A percentile compares a stretch with the other conserved stretches of the same genome.
Evolutionary conservation across 1,140 invertebrate species (phyloP).

Genomic region (Calosoma granatense): DNA sequence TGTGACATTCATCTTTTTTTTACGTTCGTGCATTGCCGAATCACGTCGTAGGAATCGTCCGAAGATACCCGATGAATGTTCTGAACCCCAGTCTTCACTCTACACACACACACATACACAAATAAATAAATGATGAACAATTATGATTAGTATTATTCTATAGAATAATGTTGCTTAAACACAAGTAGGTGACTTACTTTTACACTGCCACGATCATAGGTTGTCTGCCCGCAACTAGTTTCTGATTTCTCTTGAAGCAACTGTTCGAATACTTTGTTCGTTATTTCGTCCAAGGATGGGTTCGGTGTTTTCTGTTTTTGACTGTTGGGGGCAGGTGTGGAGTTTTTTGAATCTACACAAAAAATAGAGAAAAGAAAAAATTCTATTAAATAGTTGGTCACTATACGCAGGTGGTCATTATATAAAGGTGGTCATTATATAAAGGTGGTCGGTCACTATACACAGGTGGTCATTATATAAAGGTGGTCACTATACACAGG

Average conservation of each 20-base stretch:
- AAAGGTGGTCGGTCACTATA: too few relatives aligned
- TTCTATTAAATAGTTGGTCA: slow-evolving; percentile 8
- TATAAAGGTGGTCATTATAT: too few relatives aligned
- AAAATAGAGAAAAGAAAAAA: not conserved
- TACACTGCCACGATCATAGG: slow-evolving; percentile 45
- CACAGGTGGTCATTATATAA: too few relatives aligned
- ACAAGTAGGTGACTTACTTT: slow-evolving; percentile 41
- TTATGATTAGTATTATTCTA: too few relatives aligned
- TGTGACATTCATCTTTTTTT: slow-evolving; percentile 30
- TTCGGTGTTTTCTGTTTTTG: slow-evolving; percentile 10
- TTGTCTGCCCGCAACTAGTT: slow-evolving; percentile 29
- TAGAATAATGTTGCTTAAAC: slow-evolving; percentile 12
- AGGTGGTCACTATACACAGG: too few relatives aligned
- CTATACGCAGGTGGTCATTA: too few relatives aligned
- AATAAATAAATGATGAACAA: slow-evolving; percentile 14
- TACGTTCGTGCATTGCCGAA: slow-evolving; percentile 37
- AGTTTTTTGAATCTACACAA: slow-evolving; percentile 14
- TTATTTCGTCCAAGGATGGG: slow-evolving; percentile 60
- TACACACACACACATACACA: slow-evolving; percentile 31
- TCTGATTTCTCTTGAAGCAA: slow-evolving; percentile 58
- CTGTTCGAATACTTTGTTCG: slow-evolving; percentile 76
- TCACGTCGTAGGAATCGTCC: slow-evolving; percentile 57
- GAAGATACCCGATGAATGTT: slow-evolving; percentile 57
- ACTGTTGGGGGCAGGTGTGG: not conserved
- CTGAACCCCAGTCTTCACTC: slow-evolving; percentile 65